Evolutionary conservation across 2,888 invertebrate species (phyloP).

Genomic region (Andrena camellia): DNA sequence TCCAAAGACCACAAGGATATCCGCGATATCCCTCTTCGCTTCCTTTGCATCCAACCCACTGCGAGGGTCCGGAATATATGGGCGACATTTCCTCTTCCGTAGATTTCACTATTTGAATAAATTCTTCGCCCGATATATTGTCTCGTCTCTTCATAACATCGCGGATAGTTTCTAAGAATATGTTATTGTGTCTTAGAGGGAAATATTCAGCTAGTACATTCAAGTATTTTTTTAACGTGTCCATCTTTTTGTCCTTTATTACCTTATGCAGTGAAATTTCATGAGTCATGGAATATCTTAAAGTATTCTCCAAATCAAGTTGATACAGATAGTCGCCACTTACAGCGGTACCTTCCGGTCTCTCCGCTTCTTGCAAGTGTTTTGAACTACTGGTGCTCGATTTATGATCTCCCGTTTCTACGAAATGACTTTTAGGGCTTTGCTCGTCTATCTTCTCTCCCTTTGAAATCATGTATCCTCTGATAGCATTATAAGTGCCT

Average conservation of each 20-base stretch:
- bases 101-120: constrained; percentile 87
- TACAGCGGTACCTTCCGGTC: constrained; percentile 80
- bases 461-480: constrained; percentile 85
- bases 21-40: constrained; percentile 92
- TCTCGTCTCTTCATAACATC: constrained; percentile 86
- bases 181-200: constrained; percentile 90
- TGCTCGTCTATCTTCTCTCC: constrained; percentile 64
- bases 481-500: constrained; percentile 86
- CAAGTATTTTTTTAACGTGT: constrained; percentile 91
- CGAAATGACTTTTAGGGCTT: neutral
- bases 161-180: constrained; percentile 86
- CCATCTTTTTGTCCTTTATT: constrained; percentile 90
- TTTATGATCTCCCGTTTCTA: constrained; percentile 19
- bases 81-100: constrained; percentile 87
- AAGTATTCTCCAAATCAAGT: constrained; percentile 94
- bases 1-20: constrained; percentile 98
- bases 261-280: constrained; percentile 91
- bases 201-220: constrained; percentile 91
- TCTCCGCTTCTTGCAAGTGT: constrained; percentile 46
- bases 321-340: constrained; percentile 90
- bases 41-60: constrained; percentile 94
- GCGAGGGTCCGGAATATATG: constrained; percentile 85
- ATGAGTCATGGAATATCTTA: constrained; percentile 93
- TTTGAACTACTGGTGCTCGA: neutral
- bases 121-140: constrained; percentile 87